These are phyloP conservation scores for Neogobius melanostomus DNA, from an alignment of 2,113 vertebrate species.

Conservation along the genomic window DNA sequence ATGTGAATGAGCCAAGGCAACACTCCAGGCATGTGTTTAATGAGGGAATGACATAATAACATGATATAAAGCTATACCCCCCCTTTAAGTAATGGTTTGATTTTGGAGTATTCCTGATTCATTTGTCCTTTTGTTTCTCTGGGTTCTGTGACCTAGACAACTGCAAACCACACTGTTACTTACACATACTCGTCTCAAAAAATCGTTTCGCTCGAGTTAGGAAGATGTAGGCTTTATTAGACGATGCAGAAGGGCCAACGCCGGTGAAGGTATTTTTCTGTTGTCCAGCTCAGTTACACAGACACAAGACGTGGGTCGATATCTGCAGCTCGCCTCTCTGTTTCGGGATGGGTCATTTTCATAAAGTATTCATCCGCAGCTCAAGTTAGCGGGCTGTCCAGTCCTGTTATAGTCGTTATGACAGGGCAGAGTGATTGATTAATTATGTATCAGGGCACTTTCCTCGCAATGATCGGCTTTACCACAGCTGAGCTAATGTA, in stretches of 20 bases:
- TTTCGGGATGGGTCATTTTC: conserved; percentile 68
- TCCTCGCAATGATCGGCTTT: conserved; percentile 22
- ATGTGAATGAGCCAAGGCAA: too few relatives aligned
- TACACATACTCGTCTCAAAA: too few relatives aligned
- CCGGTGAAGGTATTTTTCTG: not conserved
- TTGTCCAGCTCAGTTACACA: conserved; percentile 59
- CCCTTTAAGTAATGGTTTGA: too few relatives aligned
- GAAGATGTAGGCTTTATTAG: not conserved
- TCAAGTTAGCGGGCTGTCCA: conserved; percentile 52
- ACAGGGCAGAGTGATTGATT: conserved; percentile 49
- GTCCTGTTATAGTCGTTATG: conserved; percentile 53
- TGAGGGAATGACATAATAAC: too few relatives aligned
- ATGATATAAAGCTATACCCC: too few relatives aligned
- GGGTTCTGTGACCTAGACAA: too few relatives aligned
- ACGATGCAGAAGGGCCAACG: not conserved
- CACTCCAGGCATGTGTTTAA: too few relatives aligned
- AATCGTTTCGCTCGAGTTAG: not conserved
- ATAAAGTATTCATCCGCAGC: conserved; percentile 75
- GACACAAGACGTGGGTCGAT: conserved; percentile 64
- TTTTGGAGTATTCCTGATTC: too few relatives aligned
- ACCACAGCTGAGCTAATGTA: not conserved
- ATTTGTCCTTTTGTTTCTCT: too few relatives aligned
- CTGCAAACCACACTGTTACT: too few relatives aligned
- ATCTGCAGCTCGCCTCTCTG: conserved; percentile 42
- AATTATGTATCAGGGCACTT: conserved; percentile 71